phyloP scores from a whole-genome alignment of 2,888 invertebrate genomes.

The Nasonia oneida region DNA sequence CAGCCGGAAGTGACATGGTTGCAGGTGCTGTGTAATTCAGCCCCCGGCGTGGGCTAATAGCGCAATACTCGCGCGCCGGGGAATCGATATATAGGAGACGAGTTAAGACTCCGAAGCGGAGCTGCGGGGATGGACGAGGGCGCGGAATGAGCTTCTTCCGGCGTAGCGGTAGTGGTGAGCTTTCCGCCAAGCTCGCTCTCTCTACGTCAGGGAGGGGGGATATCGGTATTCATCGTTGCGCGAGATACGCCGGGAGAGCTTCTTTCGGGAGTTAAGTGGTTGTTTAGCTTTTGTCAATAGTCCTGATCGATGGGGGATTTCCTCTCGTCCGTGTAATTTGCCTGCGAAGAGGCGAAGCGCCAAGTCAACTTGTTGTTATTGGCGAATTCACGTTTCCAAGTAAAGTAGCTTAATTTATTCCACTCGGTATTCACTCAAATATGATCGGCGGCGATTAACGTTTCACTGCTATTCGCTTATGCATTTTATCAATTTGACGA shows the following conservation, averaged over 20 bases:
- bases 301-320: neutral
- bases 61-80: conserved; percentile 20
- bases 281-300: conserved; percentile 17
- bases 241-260: neutral
- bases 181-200: neutral
- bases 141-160: conserved; percentile 18
- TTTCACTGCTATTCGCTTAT: too few species aligned
- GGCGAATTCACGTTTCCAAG: too few species aligned
- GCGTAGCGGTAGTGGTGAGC: neutral
- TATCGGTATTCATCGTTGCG: neutral
- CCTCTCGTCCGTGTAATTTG: neutral
- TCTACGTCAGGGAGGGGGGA: neutral
- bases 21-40: conserved; percentile 47
- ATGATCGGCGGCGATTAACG: too few species aligned
- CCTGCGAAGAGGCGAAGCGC: neutral
- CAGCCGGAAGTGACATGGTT: conserved; percentile 47
- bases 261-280: neutral
- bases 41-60: conserved; percentile 37
- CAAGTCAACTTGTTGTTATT: neutral
- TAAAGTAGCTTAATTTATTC: neutral
- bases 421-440: too few species aligned
- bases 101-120: conserved; percentile 30
- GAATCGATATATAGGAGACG: conserved; percentile 46
- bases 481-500: too few species aligned
- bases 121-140: neutral